These are phyloP conservation scores for Astropecten irregularis DNA, from an alignment of 53 echinoderm and acorn worm species.

Conservation along the genomic window DNA sequence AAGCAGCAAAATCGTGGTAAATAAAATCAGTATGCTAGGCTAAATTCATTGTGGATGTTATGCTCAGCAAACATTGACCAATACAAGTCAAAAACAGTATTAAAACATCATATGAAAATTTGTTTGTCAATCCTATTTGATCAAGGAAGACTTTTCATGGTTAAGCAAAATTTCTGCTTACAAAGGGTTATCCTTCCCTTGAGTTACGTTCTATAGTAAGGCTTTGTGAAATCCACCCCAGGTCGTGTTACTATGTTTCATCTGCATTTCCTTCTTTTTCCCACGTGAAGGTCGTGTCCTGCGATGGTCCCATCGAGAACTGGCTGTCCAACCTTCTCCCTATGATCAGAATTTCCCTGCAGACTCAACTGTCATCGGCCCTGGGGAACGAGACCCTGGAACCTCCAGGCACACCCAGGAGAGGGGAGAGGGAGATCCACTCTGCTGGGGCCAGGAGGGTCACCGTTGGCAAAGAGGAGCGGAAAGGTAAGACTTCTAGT, in stretches of 20 bases:
- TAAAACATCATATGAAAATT: too few species aligned
- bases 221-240: too few species aligned
- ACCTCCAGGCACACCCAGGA: constrained; percentile 40
- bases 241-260: background rate
- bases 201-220: too few species aligned
- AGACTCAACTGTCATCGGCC: constrained; percentile 85
- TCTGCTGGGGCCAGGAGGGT: constrained; percentile 95
- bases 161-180: too few species aligned
- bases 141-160: too few species aligned
- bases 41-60: too few species aligned
- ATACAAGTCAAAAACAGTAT: too few species aligned
- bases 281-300: constrained; percentile 68
- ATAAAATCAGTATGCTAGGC: too few species aligned
- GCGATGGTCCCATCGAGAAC: constrained; percentile 91
- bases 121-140: too few species aligned
- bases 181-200: too few species aligned
- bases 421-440: constrained; percentile 83
- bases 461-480: constrained; percentile 71
- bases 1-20: too few species aligned
- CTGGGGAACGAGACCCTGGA: constrained; percentile 76
- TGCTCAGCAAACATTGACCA: too few species aligned
- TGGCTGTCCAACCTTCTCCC: constrained; percentile 85
- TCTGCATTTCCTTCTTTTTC: background rate
- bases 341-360: constrained; percentile 76
- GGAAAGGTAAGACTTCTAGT: constrained; percentile 63